Percentiles rank a stretch among this genome's conserved stretches.
Evolutionary conservation across 2,888 invertebrate species (phyloP).

Genomic region (Incurvaria masculella): DNA sequence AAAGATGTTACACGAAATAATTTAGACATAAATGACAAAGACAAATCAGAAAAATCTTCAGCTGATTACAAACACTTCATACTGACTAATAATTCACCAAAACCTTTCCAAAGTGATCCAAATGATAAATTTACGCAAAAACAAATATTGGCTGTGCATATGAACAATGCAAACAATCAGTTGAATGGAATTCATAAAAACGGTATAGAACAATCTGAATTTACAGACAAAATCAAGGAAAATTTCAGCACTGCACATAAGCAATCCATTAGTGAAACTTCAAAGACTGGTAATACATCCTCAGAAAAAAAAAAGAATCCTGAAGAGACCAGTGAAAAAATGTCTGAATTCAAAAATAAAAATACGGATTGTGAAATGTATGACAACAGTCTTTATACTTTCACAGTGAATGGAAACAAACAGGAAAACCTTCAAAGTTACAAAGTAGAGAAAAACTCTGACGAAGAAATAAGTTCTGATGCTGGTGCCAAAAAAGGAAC

Average conservation of each 20-base stretch:
- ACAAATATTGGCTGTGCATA: constrained; percentile 14
- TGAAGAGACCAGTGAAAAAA: too few species aligned
- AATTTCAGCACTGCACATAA: constrained; percentile 17
- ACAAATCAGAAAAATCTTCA: background rate
- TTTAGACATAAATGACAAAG: background rate
- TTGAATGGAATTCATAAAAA: constrained; percentile 29
- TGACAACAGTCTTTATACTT: constrained; percentile 40
- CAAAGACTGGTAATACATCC: too few species aligned
- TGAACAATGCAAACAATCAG: constrained; percentile 25
- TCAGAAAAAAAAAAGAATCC: background rate
- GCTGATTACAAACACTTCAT: background rate
- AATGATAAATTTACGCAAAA: constrained; percentile 20
- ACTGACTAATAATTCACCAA: background rate
- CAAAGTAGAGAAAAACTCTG: background rate
- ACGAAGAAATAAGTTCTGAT: background rate
- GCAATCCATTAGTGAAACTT: too few species aligned
- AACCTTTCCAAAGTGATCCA: constrained; percentile 20
- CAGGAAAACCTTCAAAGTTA: background rate
- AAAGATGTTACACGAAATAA: too few species aligned
- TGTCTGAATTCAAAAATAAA: background rate
- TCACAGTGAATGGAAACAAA: constrained; percentile 19
- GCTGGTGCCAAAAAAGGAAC: background rate
- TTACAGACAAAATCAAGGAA: constrained; percentile 29
- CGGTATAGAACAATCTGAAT: constrained; percentile 30
- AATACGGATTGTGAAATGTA: constrained; percentile 23